phyloP scores from a whole-genome alignment of 2,113 vertebrate genomes.

The Madoqua kirkii region DNA sequence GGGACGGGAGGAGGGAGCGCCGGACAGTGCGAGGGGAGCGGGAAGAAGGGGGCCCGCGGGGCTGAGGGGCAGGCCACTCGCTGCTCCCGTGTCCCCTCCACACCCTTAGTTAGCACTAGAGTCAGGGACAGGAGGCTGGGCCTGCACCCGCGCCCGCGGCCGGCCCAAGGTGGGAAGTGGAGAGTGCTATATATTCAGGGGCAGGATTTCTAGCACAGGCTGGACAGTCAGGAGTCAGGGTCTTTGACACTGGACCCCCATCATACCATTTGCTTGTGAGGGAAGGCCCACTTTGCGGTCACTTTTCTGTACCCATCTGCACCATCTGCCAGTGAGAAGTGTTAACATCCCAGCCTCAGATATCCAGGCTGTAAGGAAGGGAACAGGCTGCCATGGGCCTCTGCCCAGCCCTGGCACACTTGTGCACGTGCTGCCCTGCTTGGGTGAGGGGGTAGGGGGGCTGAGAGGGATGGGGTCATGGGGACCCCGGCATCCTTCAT shows the following conservation, averaged over 20 bases:
- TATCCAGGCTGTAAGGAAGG: neutral
- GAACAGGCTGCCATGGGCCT: neutral
- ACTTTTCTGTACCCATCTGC: neutral
- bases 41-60: no score
- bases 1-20: neutral
- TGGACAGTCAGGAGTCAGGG: no score
- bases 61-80: accelerated
- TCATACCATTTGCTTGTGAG: neutral
- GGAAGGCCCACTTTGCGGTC: neutral
- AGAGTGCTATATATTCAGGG: no score
- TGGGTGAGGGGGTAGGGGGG: neutral
- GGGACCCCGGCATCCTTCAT: neutral
- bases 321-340: neutral
- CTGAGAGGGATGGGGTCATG: neutral
- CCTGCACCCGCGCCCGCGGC: no score
- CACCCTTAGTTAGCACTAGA: neutral
- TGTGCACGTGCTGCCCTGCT: neutral
- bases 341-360: neutral
- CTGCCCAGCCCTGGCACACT: neutral
- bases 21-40: neutral
- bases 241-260: neutral
- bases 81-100: neutral
- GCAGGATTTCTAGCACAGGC: neutral
- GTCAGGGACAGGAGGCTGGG: neutral
- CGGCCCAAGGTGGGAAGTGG: neutral